Evolutionary conservation across 2,113 vertebrate species (phyloP).

Genomic region (Andinoacara biseriatus): DNA sequence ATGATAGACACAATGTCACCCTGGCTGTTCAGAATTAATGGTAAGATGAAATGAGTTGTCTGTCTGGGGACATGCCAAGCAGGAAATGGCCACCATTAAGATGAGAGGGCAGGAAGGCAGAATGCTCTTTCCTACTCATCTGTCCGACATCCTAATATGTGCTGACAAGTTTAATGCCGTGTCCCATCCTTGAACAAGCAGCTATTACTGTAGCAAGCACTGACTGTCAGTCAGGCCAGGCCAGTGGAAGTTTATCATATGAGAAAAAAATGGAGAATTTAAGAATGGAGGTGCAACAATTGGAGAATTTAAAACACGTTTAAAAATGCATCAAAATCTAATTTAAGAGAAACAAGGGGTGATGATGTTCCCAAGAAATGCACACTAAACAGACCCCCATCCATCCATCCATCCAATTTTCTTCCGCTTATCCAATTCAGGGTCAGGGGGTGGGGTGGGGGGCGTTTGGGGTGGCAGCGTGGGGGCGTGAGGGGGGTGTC

Average conservation of each 20-base stretch:
- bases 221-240: constrained; percentile 40
- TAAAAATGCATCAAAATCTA: neutral
- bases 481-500: too few relatives aligned
- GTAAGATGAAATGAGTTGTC: constrained; percentile 61
- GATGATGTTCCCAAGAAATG: neutral
- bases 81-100: constrained; percentile 62
- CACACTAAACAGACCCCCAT: neutral
- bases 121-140: constrained; percentile 54
- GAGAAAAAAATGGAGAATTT: constrained; percentile 13
- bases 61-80: constrained; percentile 44
- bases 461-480: too few relatives aligned
- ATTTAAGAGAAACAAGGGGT: neutral
- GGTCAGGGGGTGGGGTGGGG: too few relatives aligned
- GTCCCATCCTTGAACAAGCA: constrained; percentile 69
- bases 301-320: neutral
- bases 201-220: constrained; percentile 58
- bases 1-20: constrained; percentile 64
- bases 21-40: constrained; percentile 46
- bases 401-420: too few relatives aligned
- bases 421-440: too few relatives aligned
- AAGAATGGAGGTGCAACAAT: neutral
- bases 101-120: constrained; percentile 58
- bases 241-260: constrained; percentile 44
- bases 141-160: constrained; percentile 58
- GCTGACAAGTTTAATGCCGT: constrained; percentile 75